Percentiles rank a stretch among this genome's conserved stretches.
phyloP scores from a whole-genome alignment of 1,140 invertebrate genomes.

The Zaprionus lachaisei region DNA sequence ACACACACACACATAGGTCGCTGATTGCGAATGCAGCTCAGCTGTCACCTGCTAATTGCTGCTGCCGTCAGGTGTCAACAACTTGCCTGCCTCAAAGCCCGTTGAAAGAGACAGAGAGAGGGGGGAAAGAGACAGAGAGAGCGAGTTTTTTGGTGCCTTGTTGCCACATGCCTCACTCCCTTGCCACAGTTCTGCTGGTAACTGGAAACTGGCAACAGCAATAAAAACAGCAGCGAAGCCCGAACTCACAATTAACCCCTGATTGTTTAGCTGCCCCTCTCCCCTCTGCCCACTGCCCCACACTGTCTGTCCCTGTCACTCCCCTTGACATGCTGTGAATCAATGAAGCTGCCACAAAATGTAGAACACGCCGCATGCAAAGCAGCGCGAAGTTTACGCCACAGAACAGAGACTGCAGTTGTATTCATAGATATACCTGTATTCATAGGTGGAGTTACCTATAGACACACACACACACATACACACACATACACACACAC shows the following conservation, averaged over 20 bases:
- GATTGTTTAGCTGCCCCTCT: neutral
- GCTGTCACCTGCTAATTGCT: conserved; percentile 15
- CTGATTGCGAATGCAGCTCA: conserved; percentile 5
- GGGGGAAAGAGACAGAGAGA: neutral
- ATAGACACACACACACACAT: neutral
- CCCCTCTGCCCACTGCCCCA: neutral
- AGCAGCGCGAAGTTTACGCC: conserved; percentile 1
- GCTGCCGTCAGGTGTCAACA: conserved; percentile 2
- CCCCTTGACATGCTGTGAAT: conserved; percentile 18
- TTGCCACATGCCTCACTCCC: neutral
- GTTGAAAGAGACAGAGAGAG: neutral
- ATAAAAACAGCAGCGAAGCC: neutral
- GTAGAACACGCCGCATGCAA: conserved; percentile 3
- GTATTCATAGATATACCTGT: neutral
- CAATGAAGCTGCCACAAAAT: conserved; percentile 38
- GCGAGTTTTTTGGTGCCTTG: neutral
- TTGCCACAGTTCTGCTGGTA: neutral
- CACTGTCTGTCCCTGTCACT: neutral
- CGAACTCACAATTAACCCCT: neutral
- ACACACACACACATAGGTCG: neutral
- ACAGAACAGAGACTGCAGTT: conserved; percentile 13
- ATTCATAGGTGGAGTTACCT: neutral
- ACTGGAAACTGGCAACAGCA: neutral
- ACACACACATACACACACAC: neutral
- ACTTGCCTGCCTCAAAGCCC: neutral